Evolutionary conservation across 2,113 vertebrate species (phyloP).

Genomic region (Sminthopsis crassicaudata): DNA sequence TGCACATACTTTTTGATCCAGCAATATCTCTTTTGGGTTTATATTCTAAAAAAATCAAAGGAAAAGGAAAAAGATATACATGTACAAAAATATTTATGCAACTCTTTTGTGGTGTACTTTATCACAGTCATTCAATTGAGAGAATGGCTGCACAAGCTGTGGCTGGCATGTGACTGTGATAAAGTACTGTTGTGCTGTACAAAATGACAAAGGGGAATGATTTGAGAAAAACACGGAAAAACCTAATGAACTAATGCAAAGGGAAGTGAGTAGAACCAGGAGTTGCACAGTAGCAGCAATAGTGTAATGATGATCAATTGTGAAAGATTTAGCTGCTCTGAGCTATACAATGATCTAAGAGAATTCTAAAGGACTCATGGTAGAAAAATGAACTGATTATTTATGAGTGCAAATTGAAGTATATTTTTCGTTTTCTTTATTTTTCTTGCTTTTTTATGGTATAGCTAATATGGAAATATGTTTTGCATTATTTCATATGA

Average conservation of each 20-base stretch:
- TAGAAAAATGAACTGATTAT: no score
- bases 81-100: not conserved
- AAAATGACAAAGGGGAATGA: not conserved
- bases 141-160: not conserved
- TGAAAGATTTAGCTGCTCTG: not conserved
- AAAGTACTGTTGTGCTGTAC: not conserved
- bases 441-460: not conserved
- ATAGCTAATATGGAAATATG: not conserved
- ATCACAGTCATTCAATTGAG: no score
- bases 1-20: not conserved
- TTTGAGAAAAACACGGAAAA: not conserved
- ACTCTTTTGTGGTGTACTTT: not conserved
- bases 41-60: not conserved
- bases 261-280: not conserved
- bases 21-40: not conserved
- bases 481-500: not conserved
- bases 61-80: not conserved
- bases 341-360: not conserved
- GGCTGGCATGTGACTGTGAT: not conserved
- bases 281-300: not conserved
- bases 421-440: not conserved
- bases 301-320: not conserved
- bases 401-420: not conserved
- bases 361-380: no score
- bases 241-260: not conserved